Percentiles rank a stretch among this genome's conserved stretches.
Conservation (phyloP, 2,797 vertebrate species). For the Cephalopachus bancanus region DNA sequence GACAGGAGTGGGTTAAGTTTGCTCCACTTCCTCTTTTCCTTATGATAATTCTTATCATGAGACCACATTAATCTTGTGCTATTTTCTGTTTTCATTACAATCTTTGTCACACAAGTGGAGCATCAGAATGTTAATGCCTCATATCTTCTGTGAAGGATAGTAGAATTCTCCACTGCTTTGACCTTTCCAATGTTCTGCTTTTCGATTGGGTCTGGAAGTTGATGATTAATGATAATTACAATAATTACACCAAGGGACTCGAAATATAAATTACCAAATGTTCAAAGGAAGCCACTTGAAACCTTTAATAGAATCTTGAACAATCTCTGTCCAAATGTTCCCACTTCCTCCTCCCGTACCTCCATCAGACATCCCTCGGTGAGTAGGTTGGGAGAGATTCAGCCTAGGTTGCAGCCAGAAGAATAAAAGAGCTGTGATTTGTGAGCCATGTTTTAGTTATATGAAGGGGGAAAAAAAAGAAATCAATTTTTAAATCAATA, state of each 20-base stretch:
- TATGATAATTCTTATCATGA: slow-evolving; percentile 82
- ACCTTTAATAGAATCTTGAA: slow-evolving; percentile 83
- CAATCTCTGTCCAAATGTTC: slow-evolving; percentile 79
- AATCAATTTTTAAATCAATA: slow-evolving; percentile 89
- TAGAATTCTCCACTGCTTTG: slow-evolving; percentile 86
- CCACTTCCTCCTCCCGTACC: slow-evolving; percentile 71
- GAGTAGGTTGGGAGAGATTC: slow-evolving; percentile 73
- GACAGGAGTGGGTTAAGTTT: slow-evolving; percentile 79
- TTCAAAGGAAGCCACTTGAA: slow-evolving; percentile 86
- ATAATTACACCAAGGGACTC: slow-evolving; percentile 85
- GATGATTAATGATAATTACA: slow-evolving; percentile 89
- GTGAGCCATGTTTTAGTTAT: slow-evolving; percentile 83
- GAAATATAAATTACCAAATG: slow-evolving; percentile 86
- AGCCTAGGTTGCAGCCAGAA: slow-evolving; percentile 65
- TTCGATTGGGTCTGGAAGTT: slow-evolving; percentile 87
- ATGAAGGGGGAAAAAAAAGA: slow-evolving; percentile 76
- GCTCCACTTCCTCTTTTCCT: slow-evolving; percentile 70
- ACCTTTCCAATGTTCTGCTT: slow-evolving; percentile 85
- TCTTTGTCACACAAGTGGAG: slow-evolving; percentile 84
- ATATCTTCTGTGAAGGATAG: slow-evolving; percentile 82
- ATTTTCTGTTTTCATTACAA: slow-evolving; percentile 87
- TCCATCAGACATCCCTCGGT: slow-evolving; percentile 72
- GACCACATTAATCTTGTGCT: slow-evolving; percentile 84
- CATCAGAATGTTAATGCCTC: slow-evolving; percentile 85
- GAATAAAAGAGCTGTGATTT: slow-evolving; percentile 85